Evolutionary conservation across 2,797 vertebrate species (phyloP), one percentile per base, ranked within the genome.

Genomic region (Spea hammondii): DNA sequence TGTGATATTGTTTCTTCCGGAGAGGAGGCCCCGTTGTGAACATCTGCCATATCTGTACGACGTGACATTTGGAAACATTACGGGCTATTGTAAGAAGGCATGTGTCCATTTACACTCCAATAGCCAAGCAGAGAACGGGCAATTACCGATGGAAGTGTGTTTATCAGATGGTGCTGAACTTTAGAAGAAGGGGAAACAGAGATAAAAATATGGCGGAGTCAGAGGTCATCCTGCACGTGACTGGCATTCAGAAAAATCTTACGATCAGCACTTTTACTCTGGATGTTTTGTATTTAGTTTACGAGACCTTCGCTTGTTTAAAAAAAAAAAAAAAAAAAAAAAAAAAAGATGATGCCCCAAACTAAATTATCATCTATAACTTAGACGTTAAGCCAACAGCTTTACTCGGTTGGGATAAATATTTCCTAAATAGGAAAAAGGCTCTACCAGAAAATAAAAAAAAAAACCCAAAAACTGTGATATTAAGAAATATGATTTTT

Each of bases 1-100:
- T 72, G 7, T 79, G 64, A 60, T 67, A 11, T 62, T 57, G 5
- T 32, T 17, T 32, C 32, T 4, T 45, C 59, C 49, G 46, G 4
- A 46, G 49, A n/a, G 8, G 45, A 48, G 77, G 64, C 53, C 71
- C 14, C 65, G 57, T 11, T 6, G 48, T 51, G 60, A 62, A 70
- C 64, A 53, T 62, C 47, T 80, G 74, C 79, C 64, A 72, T 60
- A 45, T 76, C 69, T 67, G 68, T 67, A 77, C 65, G 74, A 53
- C 8, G 1, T 77, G 69, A 80, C 74, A 72, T 77, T 81, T 77
- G 74, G 79, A 81, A 81, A 72, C 14, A 32, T 71, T 65, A 49
- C 32, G 46, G 48, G 47, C 74, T 77, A 81, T 81, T 81, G 70
- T 72, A 77, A 69, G 74, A 76, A 76, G 74, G 57, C 51, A 66